Evolutionary conservation across 2,113 vertebrate species (phyloP), one percentile per base, ranked within the genome.

Genomic region (Vimba vimba): DNA sequence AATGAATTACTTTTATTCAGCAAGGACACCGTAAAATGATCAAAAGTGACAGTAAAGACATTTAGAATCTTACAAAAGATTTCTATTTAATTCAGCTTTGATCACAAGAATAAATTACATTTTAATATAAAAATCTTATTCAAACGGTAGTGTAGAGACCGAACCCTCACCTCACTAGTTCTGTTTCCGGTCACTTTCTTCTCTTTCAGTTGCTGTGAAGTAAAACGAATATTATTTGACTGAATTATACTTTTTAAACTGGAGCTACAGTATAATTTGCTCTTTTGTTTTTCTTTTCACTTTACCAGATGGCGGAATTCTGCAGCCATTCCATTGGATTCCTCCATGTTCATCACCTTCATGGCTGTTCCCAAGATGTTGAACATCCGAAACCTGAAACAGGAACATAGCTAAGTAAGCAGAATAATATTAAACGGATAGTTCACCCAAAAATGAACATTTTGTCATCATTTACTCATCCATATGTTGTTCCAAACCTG

Each of bases 291-390:
- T 43, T 2, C 30, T 62, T 82, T 86, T 33, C 11, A 19, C 0
- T 55, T 89, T 91, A 99, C 98, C 97, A 99, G 89, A 88, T 99
- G 98, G 85, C 98, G 95, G 91, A 99, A 99, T 91, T 99, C 98
- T 15, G 98, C 97, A 0, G 98, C 97, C 90, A 99, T 98, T 74
- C 97, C 98, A n/a, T 98, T 99, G 1, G 97, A 99, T 88, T 99
- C 98, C 87, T 99, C 98, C 97, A 99, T 98, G 94, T 99, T 99
- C 97, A 99, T 98, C 17, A 99, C 97, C 93, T 99, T 99, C 0
- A 96, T 97, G 89, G 95, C 96, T 2, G 98, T 99, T 77, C 98
- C 98, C 92, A 99, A 91, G 90, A 99, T 98, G 90, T 99, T 99
- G 89, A 99, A 99, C 92, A 97, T 98, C 17, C 98, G 95, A 86